Conservation (phyloP, 1,140 invertebrate species). For the Cyclargus thomasi region DNA sequence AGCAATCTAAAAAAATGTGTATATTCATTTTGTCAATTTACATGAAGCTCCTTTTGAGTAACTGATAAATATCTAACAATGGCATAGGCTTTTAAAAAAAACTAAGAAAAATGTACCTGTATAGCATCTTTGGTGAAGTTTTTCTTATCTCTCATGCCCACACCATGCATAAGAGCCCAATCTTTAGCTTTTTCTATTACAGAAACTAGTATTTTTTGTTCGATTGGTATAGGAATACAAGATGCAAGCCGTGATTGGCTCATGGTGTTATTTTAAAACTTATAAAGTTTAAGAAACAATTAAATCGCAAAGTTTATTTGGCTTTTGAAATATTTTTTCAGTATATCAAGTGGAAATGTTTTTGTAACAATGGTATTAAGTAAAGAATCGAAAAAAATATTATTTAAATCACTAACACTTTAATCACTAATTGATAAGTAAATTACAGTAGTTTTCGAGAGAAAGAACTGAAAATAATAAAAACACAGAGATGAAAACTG, state of each 20-base stretch:
- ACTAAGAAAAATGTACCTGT: conserved; percentile 57
- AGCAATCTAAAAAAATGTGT: conserved; percentile 76
- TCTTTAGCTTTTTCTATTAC: conserved; percentile 86
- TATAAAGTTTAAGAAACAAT: no score
- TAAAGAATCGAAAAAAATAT: no score
- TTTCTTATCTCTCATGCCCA: conserved; percentile 83
- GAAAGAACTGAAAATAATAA: no score
- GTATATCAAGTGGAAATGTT: no score
- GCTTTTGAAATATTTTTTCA: not conserved
- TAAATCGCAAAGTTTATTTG: not conserved
- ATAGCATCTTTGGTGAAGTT: conserved; percentile 82
- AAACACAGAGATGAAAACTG: no score
- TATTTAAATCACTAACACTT: no score
- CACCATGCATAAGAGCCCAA: conserved; percentile 89
- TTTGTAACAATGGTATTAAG: no score
- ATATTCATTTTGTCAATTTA: not conserved
- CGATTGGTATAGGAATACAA: conserved; percentile 79
- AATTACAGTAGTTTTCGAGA: no score
- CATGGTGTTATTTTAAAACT: conserved; percentile 29
- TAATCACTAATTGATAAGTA: no score
- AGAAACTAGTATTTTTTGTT: conserved; percentile 77
- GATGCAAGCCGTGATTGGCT: conserved; percentile 59
- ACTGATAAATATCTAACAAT: no score
- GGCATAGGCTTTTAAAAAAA: no score
- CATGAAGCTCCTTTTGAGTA: no score